Evolutionary conservation across 2,888 invertebrate genomes (phyloP).

Genomic region (Meganola albula): DNA sequence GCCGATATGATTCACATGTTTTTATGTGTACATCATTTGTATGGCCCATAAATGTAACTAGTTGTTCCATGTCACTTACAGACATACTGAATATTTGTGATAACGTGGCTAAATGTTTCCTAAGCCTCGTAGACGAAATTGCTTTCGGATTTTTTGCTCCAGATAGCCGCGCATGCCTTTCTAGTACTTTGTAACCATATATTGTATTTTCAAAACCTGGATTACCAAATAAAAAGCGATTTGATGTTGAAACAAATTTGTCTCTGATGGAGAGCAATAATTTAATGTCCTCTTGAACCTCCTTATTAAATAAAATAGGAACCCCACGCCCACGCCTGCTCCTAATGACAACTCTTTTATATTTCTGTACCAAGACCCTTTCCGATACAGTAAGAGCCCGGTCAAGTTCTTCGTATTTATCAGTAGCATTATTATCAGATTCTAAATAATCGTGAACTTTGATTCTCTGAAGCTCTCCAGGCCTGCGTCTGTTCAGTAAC

Average conservation of each 20-base stretch:
- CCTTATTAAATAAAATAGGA: slow-evolving; percentile 29
- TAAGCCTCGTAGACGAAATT: slow-evolving; percentile 29
- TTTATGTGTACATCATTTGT: slow-evolving; percentile 19
- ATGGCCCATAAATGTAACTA: slow-evolving; percentile 13
- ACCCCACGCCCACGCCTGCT: background rate
- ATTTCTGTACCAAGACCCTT: slow-evolving; percentile 16
- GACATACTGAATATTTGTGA: slow-evolving; percentile 32
- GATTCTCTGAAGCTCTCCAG: slow-evolving; percentile 26
- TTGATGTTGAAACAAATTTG: slow-evolving; percentile 11
- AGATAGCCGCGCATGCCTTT: slow-evolving; percentile 23
- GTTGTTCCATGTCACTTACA: slow-evolving; percentile 29
- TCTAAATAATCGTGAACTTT: slow-evolving; percentile 13
- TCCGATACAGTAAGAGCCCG: background rate
- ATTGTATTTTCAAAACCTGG: slow-evolving; percentile 11
- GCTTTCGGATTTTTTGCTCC: slow-evolving; percentile 32
- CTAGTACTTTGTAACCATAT: slow-evolving; percentile 32
- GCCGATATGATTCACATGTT: slow-evolving; percentile 24
- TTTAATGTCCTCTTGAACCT: slow-evolving; percentile 24
- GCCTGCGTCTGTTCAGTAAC: slow-evolving; percentile 25
- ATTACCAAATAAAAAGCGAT: slow-evolving; percentile 13
- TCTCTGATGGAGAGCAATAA: slow-evolving; percentile 14
- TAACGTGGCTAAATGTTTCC: slow-evolving; percentile 34
- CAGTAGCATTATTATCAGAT: slow-evolving; percentile 8
- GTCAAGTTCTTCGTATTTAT: slow-evolving; percentile 5
- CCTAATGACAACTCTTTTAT: slow-evolving; percentile 17